Conservation (phyloP, 2,113 vertebrate genomes). For the Pantherophis guttatus region DNA sequence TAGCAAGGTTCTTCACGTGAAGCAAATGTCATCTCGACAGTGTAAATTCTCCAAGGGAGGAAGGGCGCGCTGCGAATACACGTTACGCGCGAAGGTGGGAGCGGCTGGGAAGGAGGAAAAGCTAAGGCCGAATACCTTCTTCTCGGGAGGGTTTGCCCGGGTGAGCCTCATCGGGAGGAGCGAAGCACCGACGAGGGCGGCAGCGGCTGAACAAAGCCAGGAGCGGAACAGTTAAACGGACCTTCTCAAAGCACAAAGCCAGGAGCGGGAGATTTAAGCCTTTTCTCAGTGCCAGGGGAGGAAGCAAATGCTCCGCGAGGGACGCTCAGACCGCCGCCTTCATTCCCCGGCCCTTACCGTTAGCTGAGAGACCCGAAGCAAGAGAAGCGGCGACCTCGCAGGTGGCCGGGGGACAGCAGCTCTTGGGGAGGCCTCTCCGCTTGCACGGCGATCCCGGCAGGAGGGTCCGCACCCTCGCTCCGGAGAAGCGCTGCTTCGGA, state of each 20-base stretch:
- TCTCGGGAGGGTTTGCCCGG: too few relatives aligned
- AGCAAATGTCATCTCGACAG: too few relatives aligned
- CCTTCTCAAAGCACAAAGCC: not conserved
- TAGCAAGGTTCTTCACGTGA: too few relatives aligned
- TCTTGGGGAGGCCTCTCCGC: not conserved
- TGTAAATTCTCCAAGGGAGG: too few relatives aligned
- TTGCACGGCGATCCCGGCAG: not conserved
- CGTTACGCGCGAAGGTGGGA: too few relatives aligned
- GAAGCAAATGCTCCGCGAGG: not conserved
- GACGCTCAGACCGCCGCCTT: not conserved
- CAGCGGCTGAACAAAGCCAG: not conserved
- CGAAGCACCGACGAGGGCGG: too few relatives aligned
- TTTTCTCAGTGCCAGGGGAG: not conserved
- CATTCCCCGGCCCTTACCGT: not conserved
- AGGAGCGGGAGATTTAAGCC: not conserved
- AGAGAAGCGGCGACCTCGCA: not conserved
- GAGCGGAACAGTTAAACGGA: not conserved
- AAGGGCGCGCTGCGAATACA: too few relatives aligned
- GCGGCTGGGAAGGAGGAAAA: too few relatives aligned
- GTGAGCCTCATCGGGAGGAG: too few relatives aligned
- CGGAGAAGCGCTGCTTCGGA: not conserved
- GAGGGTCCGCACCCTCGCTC: not conserved
- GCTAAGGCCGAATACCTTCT: too few relatives aligned
- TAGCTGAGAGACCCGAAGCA: not conserved
- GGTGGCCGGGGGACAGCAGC: not conserved